Evolutionary conservation across 2,888 invertebrate genomes (phyloP).

Genomic region (Crematogaster levior): DNA sequence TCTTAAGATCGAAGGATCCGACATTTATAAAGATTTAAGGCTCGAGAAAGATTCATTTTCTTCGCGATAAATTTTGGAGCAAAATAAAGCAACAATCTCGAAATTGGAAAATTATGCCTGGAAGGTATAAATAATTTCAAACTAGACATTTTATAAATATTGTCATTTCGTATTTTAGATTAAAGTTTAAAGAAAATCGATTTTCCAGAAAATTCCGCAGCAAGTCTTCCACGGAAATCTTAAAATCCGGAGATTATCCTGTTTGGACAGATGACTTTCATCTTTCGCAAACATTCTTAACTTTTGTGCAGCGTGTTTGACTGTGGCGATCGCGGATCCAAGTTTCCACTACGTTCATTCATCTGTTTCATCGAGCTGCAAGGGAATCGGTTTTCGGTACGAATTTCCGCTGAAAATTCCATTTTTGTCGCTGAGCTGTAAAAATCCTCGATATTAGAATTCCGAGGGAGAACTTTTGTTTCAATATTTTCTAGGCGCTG

Average conservation of each 20-base stretch:
- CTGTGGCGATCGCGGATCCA: background rate
- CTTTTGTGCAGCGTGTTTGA: background rate
- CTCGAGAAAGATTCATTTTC: background rate
- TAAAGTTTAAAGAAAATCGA: background rate
- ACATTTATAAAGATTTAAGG: background rate
- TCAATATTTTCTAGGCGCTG: slow-evolving; percentile 12
- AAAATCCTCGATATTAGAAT: background rate
- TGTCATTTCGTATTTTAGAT: background rate
- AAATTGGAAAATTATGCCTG: background rate
- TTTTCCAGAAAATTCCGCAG: background rate
- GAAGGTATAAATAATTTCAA: background rate
- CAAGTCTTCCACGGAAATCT: background rate
- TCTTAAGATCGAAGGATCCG: background rate
- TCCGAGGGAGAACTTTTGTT: background rate
- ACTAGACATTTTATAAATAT: slow-evolving; percentile 10
- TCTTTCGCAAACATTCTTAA: background rate
- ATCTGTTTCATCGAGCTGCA: background rate
- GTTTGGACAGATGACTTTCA: background rate
- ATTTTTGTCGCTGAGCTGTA: background rate
- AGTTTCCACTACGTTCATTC: slow-evolving; percentile 27
- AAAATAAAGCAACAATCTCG: background rate
- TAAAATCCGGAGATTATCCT: background rate
- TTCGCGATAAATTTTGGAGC: background rate
- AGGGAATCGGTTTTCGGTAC: background rate
- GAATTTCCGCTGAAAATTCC: background rate